Base-by-base conservation (phyloP, 2,113 vertebrate species). In the Eleginops maclovinus region DNA sequence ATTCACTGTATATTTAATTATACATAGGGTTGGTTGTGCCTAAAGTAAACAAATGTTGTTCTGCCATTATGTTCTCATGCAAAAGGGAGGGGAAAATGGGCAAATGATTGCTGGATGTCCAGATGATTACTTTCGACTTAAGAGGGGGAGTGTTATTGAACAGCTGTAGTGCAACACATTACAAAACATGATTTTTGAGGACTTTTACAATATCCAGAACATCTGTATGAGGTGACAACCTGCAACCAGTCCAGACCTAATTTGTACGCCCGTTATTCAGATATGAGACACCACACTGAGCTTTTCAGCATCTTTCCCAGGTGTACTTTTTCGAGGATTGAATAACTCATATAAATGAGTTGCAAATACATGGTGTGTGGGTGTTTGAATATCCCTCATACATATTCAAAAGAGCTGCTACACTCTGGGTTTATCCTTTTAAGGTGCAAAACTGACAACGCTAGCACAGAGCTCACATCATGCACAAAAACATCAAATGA, bases 351-450 rank as follows among this genome's bases (percentile, higher is more conserved):
- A 56, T 14, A 79, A 79, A 59, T 63, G 77, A 88, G 61, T 53
- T 72, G 74, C 85, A 86, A 82, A 85, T 79, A 58, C 78, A 76
- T 58, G 55, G 43, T 1, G 28, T 77, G 88, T 87, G 77, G 83
- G 83, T 69, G 83, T 82, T 84, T 85, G 72, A 76, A 31, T 65
- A 66, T 71, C 46, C 63, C 75, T 89, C 77, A 83, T 88, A 19
- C 80, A 90, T 92, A 92, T 88, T 85, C 73, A 88, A 82, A 26
- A 55, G 67, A 41, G 49, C 86, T 51, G 65, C 68, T 60, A 79
- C 28, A 55, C 66, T 67, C 73, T 0, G 61, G 60, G 62, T 75
- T 81, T 69, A 87, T 81, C 74, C 74, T 82, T 84, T 81, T 79
- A 83, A 67, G 55, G 76, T 46, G 66, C 16, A 60, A 58, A 80